Evolutionary conservation across 2,113 vertebrate species (phyloP), one percentile per base, ranked within the genome.

Genomic region (Clarias gariepinus): DNA sequence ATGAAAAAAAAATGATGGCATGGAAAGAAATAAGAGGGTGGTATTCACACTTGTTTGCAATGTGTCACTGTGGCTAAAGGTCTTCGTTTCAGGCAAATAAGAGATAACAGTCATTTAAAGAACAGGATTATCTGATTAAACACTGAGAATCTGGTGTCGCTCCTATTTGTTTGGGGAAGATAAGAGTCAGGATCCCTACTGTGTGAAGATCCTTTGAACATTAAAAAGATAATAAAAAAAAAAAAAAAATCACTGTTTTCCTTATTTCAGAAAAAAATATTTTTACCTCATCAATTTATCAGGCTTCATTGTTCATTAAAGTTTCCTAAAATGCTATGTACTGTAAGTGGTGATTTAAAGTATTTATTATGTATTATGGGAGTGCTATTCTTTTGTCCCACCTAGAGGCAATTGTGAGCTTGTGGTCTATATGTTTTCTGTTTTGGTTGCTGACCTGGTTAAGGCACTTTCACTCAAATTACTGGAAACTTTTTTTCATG

Each of bases 191-290:
- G 28, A 12, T 61, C 57, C 77, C 10, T 60, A 61, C 13, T 88
- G 86, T 88, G 81, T 82, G 80, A 86, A 84, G 89, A 89, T 63
- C 86, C 91, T 89, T 91, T 90, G 85, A 90, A n/a, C 87, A 95
- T 93, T 95, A 94, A 95, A 95, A 79, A 36, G 33, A 36, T 36
- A 1, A 36, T 36, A 2, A 2, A 36, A 89, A 61, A 19, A 89
- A 61, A 19, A 83, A 71, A 11, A 36, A 68, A 55, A 47, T 33
- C 79, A 25, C 1, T 73, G 66, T 4, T 73, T 86, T 7, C 13
- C 23, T 86, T 3, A 73, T 68, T 80, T 81, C 53, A 52, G 36
- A 60, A 30, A 57, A 57, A 12, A 21, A 23, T 18, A 84, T 28
- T 58, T 33, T 60, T 63, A 64, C 79, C 79, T 64, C 60, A 53